Evolutionary conservation across 2,113 vertebrate genomes (phyloP), one percentile per base, ranked within the genome.

Genomic region (Sylvia atricapilla): DNA sequence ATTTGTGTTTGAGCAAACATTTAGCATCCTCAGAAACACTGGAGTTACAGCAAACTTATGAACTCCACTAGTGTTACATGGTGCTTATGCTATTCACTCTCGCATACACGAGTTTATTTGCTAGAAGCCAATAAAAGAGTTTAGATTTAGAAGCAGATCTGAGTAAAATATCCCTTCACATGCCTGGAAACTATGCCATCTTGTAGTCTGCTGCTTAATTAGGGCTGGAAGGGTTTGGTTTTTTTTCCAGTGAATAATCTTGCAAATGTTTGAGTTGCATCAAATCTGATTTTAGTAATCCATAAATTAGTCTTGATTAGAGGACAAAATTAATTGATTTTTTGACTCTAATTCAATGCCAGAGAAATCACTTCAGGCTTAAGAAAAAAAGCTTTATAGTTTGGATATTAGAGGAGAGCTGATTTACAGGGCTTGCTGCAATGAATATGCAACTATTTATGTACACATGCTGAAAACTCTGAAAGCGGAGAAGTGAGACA

Each of bases 211-310:
- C 9, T 68, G 88, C 77, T 76, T 93, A 87, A 83, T 86, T 58
- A 74, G 18, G 15, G 23, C 68, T 94, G 27, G 37, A 49, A 90
- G 35, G 53, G 14, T 8, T 37, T 55, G 7, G 15, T 58, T 3
- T 6, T 11, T 70, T 89, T 59, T 15, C 56, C 60, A 77, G 72
- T 86, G 55, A 95, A 70, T 81, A 70, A 74, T 75, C 68, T 80
- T 77, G 23, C 35, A 84, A 94, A 93, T 52, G 52, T 90, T 77
- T 55, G 37, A 92, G 46, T 59, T 78, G 39, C 30, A 76, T 92
- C 80, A 90, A 84, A 84, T 86, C 47, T 87, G 68, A 92, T 87
- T 86, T 96, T 39, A 93, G 73, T 56, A 92, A 93, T 85, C 79
- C 72, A 83, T 92, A 91, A 81, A 92, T 94, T 81, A 89, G 39